Evolutionary conservation across 2,888 invertebrate genomes (phyloP).

Genomic region (Galerucella pusilla): DNA sequence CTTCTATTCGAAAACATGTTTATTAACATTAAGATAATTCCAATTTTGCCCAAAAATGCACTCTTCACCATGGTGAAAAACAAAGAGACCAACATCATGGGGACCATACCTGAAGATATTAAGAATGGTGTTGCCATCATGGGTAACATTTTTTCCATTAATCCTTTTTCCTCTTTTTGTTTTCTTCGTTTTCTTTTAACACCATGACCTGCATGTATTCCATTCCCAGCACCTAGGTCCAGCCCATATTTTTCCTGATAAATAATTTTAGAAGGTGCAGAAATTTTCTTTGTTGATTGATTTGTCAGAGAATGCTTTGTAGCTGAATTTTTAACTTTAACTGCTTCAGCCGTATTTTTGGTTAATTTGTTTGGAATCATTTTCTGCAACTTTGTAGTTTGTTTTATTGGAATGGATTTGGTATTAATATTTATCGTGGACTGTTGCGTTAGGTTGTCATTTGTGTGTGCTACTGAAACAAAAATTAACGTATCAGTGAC

Average conservation of each 20-base stretch:
- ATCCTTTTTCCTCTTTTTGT: slow-evolving; percentile 66
- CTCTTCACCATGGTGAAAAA: slow-evolving; percentile 77
- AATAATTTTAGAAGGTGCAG: background rate
- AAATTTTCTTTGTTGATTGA: background rate
- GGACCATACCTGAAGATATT: slow-evolving; percentile 76
- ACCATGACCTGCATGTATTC: slow-evolving; percentile 4
- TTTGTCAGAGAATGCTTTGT: background rate
- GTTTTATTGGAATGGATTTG: background rate
- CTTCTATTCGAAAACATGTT: slow-evolving; percentile 68
- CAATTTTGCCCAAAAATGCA: slow-evolving; percentile 78
- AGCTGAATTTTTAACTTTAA: background rate
- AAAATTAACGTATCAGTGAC: background rate
- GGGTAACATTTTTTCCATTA: slow-evolving; percentile 72
- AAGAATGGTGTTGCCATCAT: slow-evolving; percentile 78
- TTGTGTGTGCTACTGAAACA: background rate
- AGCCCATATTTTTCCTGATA: background rate
- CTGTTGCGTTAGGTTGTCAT: background rate
- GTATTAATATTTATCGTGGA: background rate
- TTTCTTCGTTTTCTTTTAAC: slow-evolving; percentile 19
- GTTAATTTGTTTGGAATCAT: background rate
- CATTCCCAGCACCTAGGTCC: slow-evolving; percentile 10
- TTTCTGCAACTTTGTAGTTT: background rate
- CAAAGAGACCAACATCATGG: slow-evolving; percentile 74
- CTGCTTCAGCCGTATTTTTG: background rate
- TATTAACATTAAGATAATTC: slow-evolving; percentile 73